Conservation (phyloP, 2,888 invertebrate genomes). For the Chorisops tibialis region DNA sequence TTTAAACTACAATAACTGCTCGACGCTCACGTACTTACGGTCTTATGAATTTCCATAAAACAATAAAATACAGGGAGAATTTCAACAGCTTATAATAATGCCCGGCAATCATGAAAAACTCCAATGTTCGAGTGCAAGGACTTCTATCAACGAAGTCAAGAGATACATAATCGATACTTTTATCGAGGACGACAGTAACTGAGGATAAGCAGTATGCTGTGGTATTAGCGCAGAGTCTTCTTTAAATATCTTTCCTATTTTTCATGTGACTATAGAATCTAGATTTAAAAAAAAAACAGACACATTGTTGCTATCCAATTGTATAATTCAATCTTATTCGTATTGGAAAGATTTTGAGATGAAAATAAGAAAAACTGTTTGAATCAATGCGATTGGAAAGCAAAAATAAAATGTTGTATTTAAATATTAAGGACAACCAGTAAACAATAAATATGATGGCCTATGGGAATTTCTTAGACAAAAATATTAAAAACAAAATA, state of each 20-base stretch:
- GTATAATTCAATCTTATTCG: too few species aligned
- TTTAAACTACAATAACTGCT: neutral
- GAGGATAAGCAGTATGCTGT: neutral
- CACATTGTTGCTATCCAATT: too few species aligned
- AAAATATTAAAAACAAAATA: slow-evolving; percentile 10
- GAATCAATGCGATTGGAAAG: too few species aligned
- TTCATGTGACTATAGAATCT: too few species aligned
- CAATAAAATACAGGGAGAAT: slow-evolving; percentile 43
- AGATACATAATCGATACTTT: slow-evolving; percentile 52
- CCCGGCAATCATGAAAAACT: slow-evolving; percentile 49
- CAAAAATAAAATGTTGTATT: too few species aligned
- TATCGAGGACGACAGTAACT: slow-evolving; percentile 49
- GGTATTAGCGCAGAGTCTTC: too few species aligned
- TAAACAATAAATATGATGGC: slow-evolving; percentile 33
- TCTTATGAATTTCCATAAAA: neutral
- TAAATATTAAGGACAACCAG: slow-evolving; percentile 15
- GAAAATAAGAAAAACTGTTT: too few species aligned
- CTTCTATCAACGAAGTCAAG: slow-evolving; percentile 51
- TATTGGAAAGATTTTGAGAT: too few species aligned
- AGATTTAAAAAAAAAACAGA: too few species aligned
- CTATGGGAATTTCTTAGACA: slow-evolving; percentile 27
- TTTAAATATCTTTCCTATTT: too few species aligned
- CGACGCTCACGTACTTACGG: neutral
- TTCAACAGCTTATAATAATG: slow-evolving; percentile 48
- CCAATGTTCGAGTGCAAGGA: slow-evolving; percentile 49